These are phyloP conservation scores for Bungarus multicinctus DNA, from an alignment of 2,113 vertebrate genomes.

Conservation along the genomic window DNA sequence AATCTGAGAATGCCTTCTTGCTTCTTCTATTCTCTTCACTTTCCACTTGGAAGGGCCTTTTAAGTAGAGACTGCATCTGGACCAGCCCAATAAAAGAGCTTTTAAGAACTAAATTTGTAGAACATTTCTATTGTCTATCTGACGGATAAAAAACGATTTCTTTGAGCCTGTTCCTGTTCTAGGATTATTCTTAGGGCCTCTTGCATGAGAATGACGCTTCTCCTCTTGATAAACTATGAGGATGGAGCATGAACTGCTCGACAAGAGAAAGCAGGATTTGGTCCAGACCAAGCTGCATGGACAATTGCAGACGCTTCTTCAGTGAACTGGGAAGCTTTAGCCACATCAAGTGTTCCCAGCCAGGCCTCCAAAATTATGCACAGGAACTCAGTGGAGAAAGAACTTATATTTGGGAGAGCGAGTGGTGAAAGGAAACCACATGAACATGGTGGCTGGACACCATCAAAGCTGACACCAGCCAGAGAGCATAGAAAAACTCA, in stretches of 20 bases:
- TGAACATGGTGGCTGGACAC: too few species aligned
- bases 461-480: background rate
- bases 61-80: background rate
- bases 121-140: background rate
- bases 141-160: background rate
- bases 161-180: rapidly evolving
- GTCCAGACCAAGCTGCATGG: background rate
- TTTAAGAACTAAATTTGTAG: background rate
- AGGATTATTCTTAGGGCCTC: rapidly evolving
- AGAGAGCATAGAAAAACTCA: background rate
- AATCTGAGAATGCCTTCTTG: slow-evolving; percentile 28
- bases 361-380: background rate
- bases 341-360: background rate
- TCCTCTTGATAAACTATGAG: background rate
- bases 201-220: background rate
- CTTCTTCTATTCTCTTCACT: background rate
- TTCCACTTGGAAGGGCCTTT: background rate
- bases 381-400: background rate
- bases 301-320: background rate
- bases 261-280: background rate
- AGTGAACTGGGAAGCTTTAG: background rate
- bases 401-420: background rate
- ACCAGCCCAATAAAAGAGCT: background rate
- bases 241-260: background rate
- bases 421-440: background rate